Evolutionary conservation across 2,113 vertebrate species (phyloP).

Genomic region (Odocoileus hemionus): DNA sequence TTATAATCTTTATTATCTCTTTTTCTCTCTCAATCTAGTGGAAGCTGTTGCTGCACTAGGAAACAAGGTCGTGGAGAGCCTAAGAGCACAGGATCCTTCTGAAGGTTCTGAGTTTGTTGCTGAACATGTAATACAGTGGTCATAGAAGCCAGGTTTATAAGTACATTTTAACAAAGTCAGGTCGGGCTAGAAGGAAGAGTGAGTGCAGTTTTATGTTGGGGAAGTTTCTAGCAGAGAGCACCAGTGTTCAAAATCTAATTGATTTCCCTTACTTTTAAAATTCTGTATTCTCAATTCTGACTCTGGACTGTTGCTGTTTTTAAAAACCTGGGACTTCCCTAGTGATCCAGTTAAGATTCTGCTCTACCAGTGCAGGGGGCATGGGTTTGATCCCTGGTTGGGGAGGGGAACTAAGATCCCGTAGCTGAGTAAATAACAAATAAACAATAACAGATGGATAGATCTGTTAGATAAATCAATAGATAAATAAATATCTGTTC

Average conservation of each 20-base stretch:
- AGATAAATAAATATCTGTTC: not conserved
- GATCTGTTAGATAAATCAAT: not conserved
- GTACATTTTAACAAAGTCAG: not conserved
- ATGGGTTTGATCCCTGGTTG: not conserved
- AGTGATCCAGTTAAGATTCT: not conserved
- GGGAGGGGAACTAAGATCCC: not conserved
- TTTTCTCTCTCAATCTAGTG: slow-evolving; percentile 79
- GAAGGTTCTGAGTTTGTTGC: slow-evolving; percentile 85
- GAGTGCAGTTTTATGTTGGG: not conserved
- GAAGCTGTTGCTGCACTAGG: slow-evolving; percentile 96
- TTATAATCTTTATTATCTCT: not conserved
- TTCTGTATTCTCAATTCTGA: not conserved
- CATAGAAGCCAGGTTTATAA: not conserved
- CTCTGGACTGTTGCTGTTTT: not conserved
- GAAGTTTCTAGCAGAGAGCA: not conserved
- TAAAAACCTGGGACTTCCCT: not conserved
- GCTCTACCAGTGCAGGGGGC: not conserved
- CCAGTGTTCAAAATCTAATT: not conserved
- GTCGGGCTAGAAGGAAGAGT: not conserved
- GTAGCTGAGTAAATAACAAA: not conserved
- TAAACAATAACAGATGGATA: not conserved
- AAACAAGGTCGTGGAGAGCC: slow-evolving; percentile 96
- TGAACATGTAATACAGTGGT: not conserved
- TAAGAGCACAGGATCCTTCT: slow-evolving; percentile 91
- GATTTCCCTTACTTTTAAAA: not conserved